Evolutionary conservation across 2,888 invertebrate genomes (phyloP), one percentile per base, ranked within the genome.

Genomic region (Antheraea assamensis): DNA sequence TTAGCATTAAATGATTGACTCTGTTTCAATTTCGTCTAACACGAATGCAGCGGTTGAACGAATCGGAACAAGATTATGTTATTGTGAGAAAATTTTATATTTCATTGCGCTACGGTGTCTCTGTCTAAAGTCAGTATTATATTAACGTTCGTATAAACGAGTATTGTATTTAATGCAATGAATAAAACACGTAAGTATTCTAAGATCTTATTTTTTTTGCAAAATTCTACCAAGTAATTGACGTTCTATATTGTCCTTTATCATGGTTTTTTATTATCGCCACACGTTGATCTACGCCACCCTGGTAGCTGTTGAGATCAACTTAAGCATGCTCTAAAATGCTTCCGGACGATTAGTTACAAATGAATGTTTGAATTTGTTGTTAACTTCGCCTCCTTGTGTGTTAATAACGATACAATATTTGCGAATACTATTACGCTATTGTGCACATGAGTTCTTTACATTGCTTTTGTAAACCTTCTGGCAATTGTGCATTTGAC

Each of bases 21-120:
- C 90, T 93, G 93, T 93, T 93, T 94, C 94, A 94, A 94, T 94
- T 94, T 93, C 90, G 88, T 91, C 85, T 91, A 92, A 94, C 94
- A 94, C 87, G 92, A 92, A 91, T 86, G 90, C 90, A 85, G 83
- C 89, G 85, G 90, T 93, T 86, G 94, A 94, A 93, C 94, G 90
- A 94, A 94, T 94, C 83, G 89, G 82, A 83, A 94, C 94, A 93
- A 86, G 93, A 90, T 92, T 92, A 90, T 91, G 90, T 93, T 92
- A 94, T 94, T 94, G 93, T 94, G 92, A 90, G 92, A 92, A 92
- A 92, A 90, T 87, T 90, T 89, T 90, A 90, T 92, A 88, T 88
- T 87, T 89, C 90, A 87, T 85, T 87, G 87, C 86, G 86, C 82
- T 82, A 83, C 84, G 82, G 83, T 89, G 86, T 89, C 89, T 90